Evolutionary conservation across 1,140 invertebrate species (phyloP).

Genomic region (Cylas formicarius): DNA sequence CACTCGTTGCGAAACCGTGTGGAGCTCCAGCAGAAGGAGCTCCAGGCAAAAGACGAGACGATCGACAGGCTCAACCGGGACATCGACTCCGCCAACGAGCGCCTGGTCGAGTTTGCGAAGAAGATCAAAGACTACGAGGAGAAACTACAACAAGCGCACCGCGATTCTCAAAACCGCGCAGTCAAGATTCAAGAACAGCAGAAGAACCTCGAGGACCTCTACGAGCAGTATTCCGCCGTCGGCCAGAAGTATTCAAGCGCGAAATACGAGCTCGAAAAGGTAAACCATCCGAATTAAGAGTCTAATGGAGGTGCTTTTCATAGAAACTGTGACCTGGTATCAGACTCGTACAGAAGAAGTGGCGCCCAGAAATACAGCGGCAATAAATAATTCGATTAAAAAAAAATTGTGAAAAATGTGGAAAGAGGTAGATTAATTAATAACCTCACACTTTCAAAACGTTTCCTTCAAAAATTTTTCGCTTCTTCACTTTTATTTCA

Average conservation of each 20-base stretch:
- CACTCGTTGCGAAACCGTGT: constrained; percentile 17
- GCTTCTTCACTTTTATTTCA: no score
- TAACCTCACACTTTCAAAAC: no score
- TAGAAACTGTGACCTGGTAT: no score
- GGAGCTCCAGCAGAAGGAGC: constrained; percentile 19
- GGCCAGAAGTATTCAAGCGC: constrained; percentile 10
- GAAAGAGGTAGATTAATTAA: no score
- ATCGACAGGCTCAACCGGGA: constrained; percentile 35
- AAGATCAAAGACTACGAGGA: constrained; percentile 25
- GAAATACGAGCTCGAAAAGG: constrained; percentile 20
- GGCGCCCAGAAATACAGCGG: no score
- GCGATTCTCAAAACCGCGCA: constrained; percentile 10
- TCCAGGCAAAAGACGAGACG: constrained; percentile 17
- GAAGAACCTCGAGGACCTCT: constrained; percentile 32
- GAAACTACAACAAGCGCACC: constrained; percentile 10
- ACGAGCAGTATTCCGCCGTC: constrained; percentile 11
- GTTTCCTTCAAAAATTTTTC: no score
- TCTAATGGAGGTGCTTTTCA: no score
- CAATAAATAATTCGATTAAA: no score
- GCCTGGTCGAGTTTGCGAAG: constrained; percentile 10
- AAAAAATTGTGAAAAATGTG: no score
- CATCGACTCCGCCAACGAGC: constrained; percentile 21
- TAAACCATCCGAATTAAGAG: no score
- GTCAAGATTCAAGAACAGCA: constrained; percentile 21
- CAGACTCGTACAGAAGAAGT: no score